Evolutionary conservation across 1,140 invertebrate species (phyloP).

Genomic region (Megalonaias nervosa): DNA sequence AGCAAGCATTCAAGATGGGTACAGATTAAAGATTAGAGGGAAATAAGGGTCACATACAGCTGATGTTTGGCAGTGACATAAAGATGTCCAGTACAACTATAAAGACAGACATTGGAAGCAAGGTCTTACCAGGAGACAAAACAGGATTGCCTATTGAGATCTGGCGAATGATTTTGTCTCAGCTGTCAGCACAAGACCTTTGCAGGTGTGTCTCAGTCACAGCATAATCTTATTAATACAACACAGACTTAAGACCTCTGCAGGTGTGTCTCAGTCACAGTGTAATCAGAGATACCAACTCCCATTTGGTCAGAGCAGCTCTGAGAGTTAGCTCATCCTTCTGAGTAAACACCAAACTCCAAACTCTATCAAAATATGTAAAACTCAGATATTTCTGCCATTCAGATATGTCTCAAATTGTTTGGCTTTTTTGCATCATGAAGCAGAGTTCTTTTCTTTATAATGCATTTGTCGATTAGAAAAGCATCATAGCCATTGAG

Average conservation of each 20-base stretch:
- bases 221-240: no score
- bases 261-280: neutral
- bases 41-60: no score
- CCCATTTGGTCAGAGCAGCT: neutral
- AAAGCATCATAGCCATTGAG: no score
- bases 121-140: conserved; percentile 58
- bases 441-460: no score
- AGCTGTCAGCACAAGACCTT: conserved; percentile 53
- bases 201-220: conserved; percentile 34
- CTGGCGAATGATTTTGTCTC: conserved; percentile 63
- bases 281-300: neutral
- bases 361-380: neutral
- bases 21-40: no score
- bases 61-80: neutral
- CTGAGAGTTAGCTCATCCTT: neutral
- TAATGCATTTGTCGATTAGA: no score
- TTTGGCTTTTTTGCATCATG: no score
- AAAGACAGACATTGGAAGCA: conserved; percentile 48
- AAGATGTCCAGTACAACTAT: conserved; percentile 32
- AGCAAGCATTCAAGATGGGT: no score
- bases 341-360: neutral
- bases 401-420: neutral
- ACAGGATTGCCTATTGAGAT: conserved; percentile 62
- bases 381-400: neutral
- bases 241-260: neutral